Evolutionary conservation across 2,113 vertebrate species (phyloP).

Genomic region (Solenodon paradoxus): DNA sequence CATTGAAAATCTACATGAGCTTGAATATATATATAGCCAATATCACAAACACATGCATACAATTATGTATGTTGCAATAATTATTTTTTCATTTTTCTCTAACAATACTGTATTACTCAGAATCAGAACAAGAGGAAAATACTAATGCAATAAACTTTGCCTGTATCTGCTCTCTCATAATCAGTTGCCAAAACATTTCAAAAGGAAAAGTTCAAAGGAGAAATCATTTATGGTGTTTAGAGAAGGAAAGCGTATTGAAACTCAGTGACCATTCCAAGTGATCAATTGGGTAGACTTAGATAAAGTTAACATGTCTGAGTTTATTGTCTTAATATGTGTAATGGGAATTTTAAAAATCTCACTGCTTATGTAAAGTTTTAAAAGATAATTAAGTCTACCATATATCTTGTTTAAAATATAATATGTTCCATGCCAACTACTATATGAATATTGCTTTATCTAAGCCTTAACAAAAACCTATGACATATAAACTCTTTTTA

Average conservation of each 20-base stretch:
- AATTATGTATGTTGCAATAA: not conserved
- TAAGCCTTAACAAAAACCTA: not conserved
- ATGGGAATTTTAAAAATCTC: not conserved
- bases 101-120: not conserved
- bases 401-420: not conserved
- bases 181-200: not conserved
- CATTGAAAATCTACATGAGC: not conserved
- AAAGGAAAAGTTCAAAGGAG: not conserved
- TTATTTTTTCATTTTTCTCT: not conserved
- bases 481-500: not conserved
- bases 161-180: not conserved
- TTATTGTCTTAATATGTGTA: not conserved
- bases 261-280: not conserved
- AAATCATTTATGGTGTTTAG: not conserved
- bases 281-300: not conserved
- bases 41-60: not conserved
- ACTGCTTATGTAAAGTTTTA: not conserved
- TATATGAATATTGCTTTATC: not conserved
- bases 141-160: not conserved
- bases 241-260: not conserved
- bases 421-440: not conserved
- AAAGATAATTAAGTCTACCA: not conserved
- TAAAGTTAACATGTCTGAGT: not conserved
- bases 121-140: not conserved
- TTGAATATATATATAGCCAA: not conserved